Percentiles rank a stretch among this genome's conserved stretches.
Evolutionary conservation across 2,797 vertebrate genomes (phyloP).

Genomic region (Ptychadena robeensis): DNA sequence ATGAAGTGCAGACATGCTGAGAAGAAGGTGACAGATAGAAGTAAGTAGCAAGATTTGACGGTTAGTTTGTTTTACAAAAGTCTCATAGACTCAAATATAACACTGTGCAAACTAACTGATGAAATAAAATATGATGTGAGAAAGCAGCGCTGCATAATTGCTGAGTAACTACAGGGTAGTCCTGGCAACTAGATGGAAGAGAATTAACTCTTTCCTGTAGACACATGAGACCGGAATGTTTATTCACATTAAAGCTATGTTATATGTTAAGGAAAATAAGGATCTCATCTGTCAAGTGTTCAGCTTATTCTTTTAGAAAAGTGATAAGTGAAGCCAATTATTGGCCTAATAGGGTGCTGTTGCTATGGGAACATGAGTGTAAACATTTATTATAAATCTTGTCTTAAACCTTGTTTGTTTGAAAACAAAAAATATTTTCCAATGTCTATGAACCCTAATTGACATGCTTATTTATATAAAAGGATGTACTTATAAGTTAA

Average conservation of each 20-base stretch:
- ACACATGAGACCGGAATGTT: not conserved
- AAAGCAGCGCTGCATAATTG: slow-evolving; percentile 41
- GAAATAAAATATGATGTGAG: slow-evolving; percentile 44
- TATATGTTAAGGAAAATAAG: not conserved
- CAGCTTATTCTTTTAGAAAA: not conserved
- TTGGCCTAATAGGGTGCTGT: too few relatives aligned
- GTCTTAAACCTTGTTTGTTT: too few relatives aligned
- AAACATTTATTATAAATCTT: too few relatives aligned
- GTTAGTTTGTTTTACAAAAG: not conserved
- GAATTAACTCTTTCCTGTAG: slow-evolving; percentile 10
- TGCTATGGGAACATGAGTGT: too few relatives aligned
- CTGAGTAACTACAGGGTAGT: slow-evolving; percentile 39
- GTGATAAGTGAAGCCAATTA: too few relatives aligned
- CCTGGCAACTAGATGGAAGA: slow-evolving; percentile 33
- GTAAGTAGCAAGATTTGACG: not conserved
- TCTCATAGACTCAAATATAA: not conserved
- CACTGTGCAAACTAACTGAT: slow-evolving; percentile 26
- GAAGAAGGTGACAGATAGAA: not conserved
- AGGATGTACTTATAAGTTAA: too few relatives aligned
- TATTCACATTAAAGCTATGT: not conserved
- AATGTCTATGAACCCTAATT: too few relatives aligned
- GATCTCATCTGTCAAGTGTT: not conserved
- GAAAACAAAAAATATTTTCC: too few relatives aligned
- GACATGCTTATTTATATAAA: too few relatives aligned
- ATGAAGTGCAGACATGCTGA: not conserved